Evolutionary conservation across 2,113 vertebrate species (phyloP), one percentile per base, ranked within the genome.

Genomic region (Hymenochirus boettgeri): DNA sequence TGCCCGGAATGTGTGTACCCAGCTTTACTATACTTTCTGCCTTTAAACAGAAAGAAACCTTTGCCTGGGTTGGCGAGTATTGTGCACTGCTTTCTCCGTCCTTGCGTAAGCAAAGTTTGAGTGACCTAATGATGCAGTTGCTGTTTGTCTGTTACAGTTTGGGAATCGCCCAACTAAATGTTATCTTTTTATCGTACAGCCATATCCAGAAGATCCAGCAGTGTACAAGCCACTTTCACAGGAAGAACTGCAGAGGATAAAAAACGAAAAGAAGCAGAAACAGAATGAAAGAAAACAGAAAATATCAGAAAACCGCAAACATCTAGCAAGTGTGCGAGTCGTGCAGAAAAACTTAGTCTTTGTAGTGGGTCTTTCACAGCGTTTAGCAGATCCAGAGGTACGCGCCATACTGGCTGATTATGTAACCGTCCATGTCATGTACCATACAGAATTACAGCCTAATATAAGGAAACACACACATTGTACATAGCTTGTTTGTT

Each of bases 201-300:
- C 96, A 70, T 99, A 98, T 82, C 95, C 96, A 80, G 96, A 99
- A 86, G 95, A 98, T 78, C 96, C 96, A 60, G 96, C 96, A 76
- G 94, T 99, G 71, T 99, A 99, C 87, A 98, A 99, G 88, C 96
- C 96, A 76, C 91, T 99, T 69, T 98, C 95, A 86, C 93, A 96
- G 81, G 96, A 99, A 82, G 96, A 98, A 79, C 90, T 99, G 77
- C 96, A 97, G 78, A 97, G 96, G 88, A 98, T 99, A 96, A 98
- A 99, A 83, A 99, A 96, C 53, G 96, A 98, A 85, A 98, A 99
- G 84, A 99, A 99, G 82, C 96, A 98, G 78, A 99, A 99, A 87
- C 96, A 98, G 82, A 99, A 96, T 11, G 96, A 98, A 74, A 94
- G 96, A 76, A 99, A 99, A 88, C 96, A 98, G 83, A 99, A 99